Evolutionary conservation across 2,113 vertebrate species (phyloP).

Genomic region (Capra hircus): DNA sequence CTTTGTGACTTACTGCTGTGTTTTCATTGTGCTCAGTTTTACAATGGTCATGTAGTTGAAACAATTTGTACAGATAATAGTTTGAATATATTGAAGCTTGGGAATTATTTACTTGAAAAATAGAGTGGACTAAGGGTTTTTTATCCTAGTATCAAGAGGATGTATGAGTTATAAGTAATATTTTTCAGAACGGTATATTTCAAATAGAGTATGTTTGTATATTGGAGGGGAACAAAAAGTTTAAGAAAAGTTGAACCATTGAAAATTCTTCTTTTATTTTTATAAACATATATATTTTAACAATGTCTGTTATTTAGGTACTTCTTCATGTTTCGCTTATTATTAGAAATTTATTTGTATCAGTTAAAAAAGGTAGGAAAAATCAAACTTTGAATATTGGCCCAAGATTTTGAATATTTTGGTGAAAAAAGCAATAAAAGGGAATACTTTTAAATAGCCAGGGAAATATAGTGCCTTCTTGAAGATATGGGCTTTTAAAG

Average conservation of each 20-base stretch:
- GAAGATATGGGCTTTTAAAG: not conserved
- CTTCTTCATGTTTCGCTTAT: not conserved
- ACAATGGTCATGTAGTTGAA: not conserved
- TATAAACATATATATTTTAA: not conserved
- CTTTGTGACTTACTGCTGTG: not conserved
- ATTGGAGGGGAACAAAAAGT: not conserved
- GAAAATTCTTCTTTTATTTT: not conserved
- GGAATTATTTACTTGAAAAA: not conserved
- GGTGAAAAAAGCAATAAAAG: not conserved
- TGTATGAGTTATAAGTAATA: not conserved
- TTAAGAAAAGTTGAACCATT: not conserved
- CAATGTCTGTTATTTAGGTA: not conserved
- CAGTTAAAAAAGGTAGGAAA: not conserved
- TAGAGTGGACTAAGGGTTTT: not conserved
- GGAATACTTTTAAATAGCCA: not conserved
- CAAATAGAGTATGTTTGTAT: not conserved
- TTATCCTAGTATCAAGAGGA: not conserved
- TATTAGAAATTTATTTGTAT: not conserved
- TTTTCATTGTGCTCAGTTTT: not conserved
- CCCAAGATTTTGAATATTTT: slow-evolving; percentile 6
- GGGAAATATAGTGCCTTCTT: not conserved
- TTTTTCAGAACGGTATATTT: not conserved
- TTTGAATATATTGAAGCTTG: not conserved
- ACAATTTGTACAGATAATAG: not conserved
- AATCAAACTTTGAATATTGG: not conserved